A percentile compares a stretch with the other conserved stretches of the same genome.
Evolutionary conservation across 1,140 invertebrate species (phyloP).

Genomic region (Bombyx mandarina): DNA sequence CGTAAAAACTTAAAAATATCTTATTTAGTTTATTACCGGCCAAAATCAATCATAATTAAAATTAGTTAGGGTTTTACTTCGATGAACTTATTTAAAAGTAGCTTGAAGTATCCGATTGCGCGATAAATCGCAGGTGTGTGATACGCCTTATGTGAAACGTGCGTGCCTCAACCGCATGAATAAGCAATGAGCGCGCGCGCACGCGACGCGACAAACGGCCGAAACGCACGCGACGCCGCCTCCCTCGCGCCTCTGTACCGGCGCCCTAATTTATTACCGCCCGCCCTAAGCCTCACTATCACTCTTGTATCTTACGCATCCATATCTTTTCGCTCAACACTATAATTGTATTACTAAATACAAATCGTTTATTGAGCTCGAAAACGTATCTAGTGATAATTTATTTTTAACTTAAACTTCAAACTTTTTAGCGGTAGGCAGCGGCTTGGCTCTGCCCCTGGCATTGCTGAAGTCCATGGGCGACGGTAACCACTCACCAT

Average conservation of each 20-base stretch:
- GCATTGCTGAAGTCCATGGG: too few relatives aligned
- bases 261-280: slow-evolving; percentile 14
- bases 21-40: too few relatives aligned
- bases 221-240: slow-evolving; percentile 45
- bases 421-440: too few relatives aligned
- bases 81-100: too few relatives aligned
- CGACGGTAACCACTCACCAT: too few relatives aligned
- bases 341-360: neutral
- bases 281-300: slow-evolving; percentile 43
- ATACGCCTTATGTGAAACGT: slow-evolving; percentile 11
- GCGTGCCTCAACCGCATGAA: slow-evolving; percentile 55
- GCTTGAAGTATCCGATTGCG: neutral
- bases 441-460: too few relatives aligned
- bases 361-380: too few relatives aligned
- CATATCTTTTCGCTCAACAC: slow-evolving; percentile 30
- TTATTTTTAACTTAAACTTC: too few relatives aligned
- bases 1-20: too few relatives aligned
- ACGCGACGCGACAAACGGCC: slow-evolving; percentile 62
- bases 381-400: too few relatives aligned
- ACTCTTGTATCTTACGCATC: slow-evolving; percentile 48
- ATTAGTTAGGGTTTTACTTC: too few relatives aligned
- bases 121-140: neutral
- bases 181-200: slow-evolving; percentile 67
- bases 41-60: too few relatives aligned
- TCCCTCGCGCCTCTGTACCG: slow-evolving; percentile 12